Evolutionary conservation across 2,113 vertebrate species (phyloP).

Genomic region (Meleagris gallopavo): DNA sequence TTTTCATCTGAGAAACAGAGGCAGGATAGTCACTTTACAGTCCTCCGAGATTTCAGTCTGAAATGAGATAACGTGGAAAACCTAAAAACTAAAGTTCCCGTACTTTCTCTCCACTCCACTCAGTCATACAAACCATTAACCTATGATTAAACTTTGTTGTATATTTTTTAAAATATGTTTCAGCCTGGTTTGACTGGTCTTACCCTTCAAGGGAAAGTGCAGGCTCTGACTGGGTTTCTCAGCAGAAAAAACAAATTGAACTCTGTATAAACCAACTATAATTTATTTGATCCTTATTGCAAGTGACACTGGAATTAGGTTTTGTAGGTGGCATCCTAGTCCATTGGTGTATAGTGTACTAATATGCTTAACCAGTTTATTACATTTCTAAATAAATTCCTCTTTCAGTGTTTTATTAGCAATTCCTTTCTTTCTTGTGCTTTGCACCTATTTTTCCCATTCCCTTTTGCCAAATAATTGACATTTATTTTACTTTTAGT

Average conservation of each 20-base stretch:
- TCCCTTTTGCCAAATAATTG: neutral
- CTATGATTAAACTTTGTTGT: neutral
- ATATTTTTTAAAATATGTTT: neutral
- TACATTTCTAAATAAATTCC: neutral
- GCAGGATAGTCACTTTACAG: neutral
- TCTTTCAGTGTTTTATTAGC: neutral
- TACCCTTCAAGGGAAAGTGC: neutral
- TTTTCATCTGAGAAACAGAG: neutral
- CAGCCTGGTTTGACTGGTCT: neutral
- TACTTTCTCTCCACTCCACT: neutral
- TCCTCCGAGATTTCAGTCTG: constrained; percentile 24
- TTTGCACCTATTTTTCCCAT: neutral
- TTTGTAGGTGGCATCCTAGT: neutral
- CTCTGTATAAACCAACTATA: neutral
- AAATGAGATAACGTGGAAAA: constrained; percentile 38
- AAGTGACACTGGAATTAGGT: neutral
- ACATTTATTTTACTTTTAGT: neutral
- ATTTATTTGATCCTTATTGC: neutral
- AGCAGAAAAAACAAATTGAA: neutral
- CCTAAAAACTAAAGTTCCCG: neutral
- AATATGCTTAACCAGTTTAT: neutral
- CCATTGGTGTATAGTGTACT: neutral
- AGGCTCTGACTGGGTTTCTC: neutral
- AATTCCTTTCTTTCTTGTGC: neutral
- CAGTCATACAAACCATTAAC: neutral